Evolutionary conservation across 2,888 invertebrate species (phyloP).

Genomic region (Hoplodrina ambigua): DNA sequence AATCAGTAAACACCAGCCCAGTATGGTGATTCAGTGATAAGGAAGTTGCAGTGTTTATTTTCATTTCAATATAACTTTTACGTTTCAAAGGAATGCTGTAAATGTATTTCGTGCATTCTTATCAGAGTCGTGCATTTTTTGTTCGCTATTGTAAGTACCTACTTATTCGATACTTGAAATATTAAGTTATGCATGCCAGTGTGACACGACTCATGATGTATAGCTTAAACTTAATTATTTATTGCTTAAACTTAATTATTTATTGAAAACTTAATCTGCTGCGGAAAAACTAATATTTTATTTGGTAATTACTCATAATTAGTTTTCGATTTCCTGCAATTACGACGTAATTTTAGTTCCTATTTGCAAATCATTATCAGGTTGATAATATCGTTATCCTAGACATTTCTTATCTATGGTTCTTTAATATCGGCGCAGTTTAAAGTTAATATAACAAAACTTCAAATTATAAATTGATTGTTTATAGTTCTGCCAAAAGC

Average conservation of each 20-base stretch:
- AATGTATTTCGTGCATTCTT: constrained; percentile 50
- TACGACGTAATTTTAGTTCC: constrained; percentile 26
- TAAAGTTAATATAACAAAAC: constrained; percentile 16
- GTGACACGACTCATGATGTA: constrained; percentile 57
- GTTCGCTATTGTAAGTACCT: constrained; percentile 2
- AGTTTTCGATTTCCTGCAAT: constrained; percentile 43
- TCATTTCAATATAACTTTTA: constrained; percentile 44
- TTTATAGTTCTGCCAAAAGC: too few species aligned
- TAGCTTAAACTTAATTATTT: constrained; percentile 43
- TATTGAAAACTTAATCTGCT: constrained; percentile 39
- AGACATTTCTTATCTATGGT: constrained; percentile 1
- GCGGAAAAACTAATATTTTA: constrained; percentile 27
- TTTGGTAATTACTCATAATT: constrained; percentile 30
- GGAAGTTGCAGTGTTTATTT: constrained; percentile 39
- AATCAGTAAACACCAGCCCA: neutral
- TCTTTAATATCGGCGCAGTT: neutral
- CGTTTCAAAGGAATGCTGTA: constrained; percentile 38
- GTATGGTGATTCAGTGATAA: constrained; percentile 30
- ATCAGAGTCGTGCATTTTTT: constrained; percentile 60
- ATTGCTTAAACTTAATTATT: constrained; percentile 41
- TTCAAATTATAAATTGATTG: constrained; percentile 20
- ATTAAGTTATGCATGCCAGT: constrained; percentile 47
- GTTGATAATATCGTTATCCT: neutral
- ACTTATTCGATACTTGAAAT: constrained; percentile 35
- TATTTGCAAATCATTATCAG: constrained; percentile 24